These are phyloP conservation scores for Nycteola revayana DNA, from an alignment of 2,888 invertebrate species.

Conservation along the genomic window DNA sequence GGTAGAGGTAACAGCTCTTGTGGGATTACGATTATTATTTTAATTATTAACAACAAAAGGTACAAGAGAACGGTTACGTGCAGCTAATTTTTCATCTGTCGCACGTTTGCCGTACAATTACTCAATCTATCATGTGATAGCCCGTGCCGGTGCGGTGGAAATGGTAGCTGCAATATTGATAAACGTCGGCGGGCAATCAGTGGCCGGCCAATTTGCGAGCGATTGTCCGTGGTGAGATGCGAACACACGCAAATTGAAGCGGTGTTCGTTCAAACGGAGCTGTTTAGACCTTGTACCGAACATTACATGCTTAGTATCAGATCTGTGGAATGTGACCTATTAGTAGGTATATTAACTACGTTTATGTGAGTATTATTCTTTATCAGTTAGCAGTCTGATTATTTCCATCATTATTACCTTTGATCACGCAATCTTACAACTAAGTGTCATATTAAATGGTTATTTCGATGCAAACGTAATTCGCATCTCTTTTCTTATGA, in stretches of 20 bases:
- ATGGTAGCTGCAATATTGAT: conserved; percentile 71
- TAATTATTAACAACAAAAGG: conserved; percentile 56
- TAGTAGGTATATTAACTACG: conserved; percentile 15
- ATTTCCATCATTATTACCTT: too few species aligned
- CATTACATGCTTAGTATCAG: conserved; percentile 22
- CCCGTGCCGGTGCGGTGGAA: conserved; percentile 31
- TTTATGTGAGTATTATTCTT: too few species aligned
- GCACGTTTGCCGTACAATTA: conserved; percentile 32
- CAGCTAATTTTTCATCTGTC: conserved; percentile 50
- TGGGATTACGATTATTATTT: conserved; percentile 52
- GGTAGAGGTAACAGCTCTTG: conserved; percentile 29
- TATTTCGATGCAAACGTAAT: too few species aligned
- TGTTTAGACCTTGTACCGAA: conserved; percentile 45
- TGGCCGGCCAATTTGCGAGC: conserved; percentile 70
- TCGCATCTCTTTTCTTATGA: too few species aligned
- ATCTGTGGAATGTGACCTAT: conserved; percentile 21
- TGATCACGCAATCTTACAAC: too few species aligned
- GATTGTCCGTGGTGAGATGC: conserved; percentile 75
- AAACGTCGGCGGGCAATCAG: conserved; percentile 74
- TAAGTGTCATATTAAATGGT: too few species aligned
- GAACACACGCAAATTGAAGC: conserved; percentile 67
- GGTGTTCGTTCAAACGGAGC: conserved; percentile 56
- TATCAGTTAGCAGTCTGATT: too few species aligned
- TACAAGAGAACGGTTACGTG: conserved; percentile 43
- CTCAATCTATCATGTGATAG: conserved; percentile 44